A percentile compares a stretch with the other conserved stretches of the same genome.
These are phyloP conservation scores for Stenolophus ochropezus DNA, from an alignment of 2,888 invertebrate species.

Conservation along the genomic window DNA sequence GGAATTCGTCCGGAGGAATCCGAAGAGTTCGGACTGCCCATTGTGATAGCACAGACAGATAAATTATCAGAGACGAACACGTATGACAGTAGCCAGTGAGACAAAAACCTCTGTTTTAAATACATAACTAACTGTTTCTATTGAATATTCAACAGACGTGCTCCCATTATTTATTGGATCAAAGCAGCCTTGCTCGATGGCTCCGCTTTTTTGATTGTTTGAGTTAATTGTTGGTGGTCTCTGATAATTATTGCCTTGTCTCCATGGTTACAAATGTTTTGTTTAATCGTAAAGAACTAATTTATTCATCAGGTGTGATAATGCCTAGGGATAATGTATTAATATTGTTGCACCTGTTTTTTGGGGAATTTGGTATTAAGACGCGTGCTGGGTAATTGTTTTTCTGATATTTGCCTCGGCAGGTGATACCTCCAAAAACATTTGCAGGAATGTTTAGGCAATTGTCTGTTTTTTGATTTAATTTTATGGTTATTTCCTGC, in stretches of 20 bases:
- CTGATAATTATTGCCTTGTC: conserved; percentile 34
- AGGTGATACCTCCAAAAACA: conserved; percentile 32
- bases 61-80: conserved; percentile 73
- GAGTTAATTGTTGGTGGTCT: conserved; percentile 54
- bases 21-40: conserved; percentile 70
- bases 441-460: conserved; percentile 13
- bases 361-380: conserved; percentile 41
- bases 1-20: conserved; percentile 72
- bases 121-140: conserved; percentile 55
- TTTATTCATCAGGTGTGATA: conserved; percentile 51
- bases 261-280: conserved; percentile 31
- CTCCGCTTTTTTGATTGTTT: conserved; percentile 47
- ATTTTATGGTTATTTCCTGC: conserved; percentile 30
- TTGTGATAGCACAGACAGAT: conserved; percentile 73
- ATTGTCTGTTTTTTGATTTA: conserved; percentile 36
- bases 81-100: conserved; percentile 69
- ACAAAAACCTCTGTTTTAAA: conserved; percentile 56
- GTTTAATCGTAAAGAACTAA: conserved; percentile 9
- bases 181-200: conserved; percentile 49
- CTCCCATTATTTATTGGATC: conserved; percentile 60
- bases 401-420: conserved; percentile 31
- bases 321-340: conserved; percentile 27
- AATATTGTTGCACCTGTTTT: conserved; percentile 53
- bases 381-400: conserved; percentile 12
- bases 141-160: conserved; percentile 58